Evolutionary conservation across 2,113 vertebrate species (phyloP).

Genomic region (Pipa parva): DNA sequence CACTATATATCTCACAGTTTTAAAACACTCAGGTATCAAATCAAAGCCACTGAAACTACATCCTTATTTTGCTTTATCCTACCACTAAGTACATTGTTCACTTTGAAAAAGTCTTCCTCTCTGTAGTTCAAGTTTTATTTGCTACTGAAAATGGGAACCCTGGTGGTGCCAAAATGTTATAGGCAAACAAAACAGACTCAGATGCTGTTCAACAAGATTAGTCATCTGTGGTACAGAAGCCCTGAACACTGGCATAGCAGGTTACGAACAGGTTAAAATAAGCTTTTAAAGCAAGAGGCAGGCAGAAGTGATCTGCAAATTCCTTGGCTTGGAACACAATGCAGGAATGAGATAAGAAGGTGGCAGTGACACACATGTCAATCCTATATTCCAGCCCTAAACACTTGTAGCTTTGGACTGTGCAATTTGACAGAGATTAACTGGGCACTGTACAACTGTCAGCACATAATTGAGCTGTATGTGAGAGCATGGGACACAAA

Average conservation of each 20-base stretch:
- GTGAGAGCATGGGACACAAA: neutral
- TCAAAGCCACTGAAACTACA: no score
- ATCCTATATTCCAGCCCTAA: neutral
- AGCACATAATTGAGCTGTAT: conserved; percentile 14
- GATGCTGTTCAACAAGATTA: neutral
- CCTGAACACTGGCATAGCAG: neutral
- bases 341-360: conserved; percentile 6
- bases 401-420: conserved; percentile 1
- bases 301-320: neutral
- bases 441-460: conserved; percentile 12
- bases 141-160: neutral
- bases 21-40: no score
- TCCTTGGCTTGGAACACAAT: neutral
- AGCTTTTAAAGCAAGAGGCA: neutral
- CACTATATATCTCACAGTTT: no score
- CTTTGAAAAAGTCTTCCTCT: neutral
- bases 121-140: conserved; percentile 3
- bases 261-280: neutral
- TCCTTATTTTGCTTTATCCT: no score
- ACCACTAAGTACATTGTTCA: no score
- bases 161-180: neutral
- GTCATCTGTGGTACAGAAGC: neutral
- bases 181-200: neutral
- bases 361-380: conserved; percentile 5
- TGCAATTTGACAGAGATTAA: neutral